These are phyloP conservation scores for Eupithecia abbreviata DNA, from an alignment of 2,888 invertebrate species.

Conservation along the genomic window DNA sequence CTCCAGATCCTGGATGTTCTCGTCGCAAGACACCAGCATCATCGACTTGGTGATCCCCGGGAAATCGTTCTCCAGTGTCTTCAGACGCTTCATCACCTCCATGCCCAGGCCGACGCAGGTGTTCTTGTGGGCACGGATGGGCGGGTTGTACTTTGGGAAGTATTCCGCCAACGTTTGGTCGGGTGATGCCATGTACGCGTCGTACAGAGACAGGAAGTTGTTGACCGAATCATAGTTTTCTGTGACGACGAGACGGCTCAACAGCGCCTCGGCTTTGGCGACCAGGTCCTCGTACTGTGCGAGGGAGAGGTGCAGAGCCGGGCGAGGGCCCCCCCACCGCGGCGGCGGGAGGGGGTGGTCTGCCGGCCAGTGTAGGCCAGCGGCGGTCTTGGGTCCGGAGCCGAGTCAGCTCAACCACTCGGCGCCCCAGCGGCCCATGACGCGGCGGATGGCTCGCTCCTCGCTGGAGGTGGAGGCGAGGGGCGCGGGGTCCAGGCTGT, in stretches of 20 bases:
- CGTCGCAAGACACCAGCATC: conserved; percentile 94
- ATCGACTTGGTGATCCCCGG: conserved; percentile 87
- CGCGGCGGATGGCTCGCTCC: conserved; percentile 78
- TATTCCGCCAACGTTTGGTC: conserved; percentile 88
- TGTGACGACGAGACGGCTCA: conserved; percentile 92
- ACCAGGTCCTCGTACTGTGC: conserved; percentile 92
- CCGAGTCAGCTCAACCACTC: conserved; percentile 99
- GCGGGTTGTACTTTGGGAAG: conserved; percentile 92
- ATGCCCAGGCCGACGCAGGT: conserved; percentile 96
- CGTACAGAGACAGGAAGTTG: conserved; percentile 89
- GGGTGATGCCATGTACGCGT: conserved; percentile 87
- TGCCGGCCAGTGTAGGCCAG: conserved; percentile 72
- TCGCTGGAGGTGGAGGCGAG: conserved; percentile 73
- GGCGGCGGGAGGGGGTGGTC: conserved; percentile 79
- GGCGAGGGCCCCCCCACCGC: conserved; percentile 78
- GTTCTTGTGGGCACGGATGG: conserved; percentile 92
- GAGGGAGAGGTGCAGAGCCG: conserved; percentile 89
- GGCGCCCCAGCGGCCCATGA: conserved; percentile 94
- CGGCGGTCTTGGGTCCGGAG: conserved; percentile 65
- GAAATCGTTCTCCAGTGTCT: conserved; percentile 85
- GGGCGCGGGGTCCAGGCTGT: conserved; percentile 59
- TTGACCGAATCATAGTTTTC: conserved; percentile 96
- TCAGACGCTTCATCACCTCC: conserved; percentile 89
- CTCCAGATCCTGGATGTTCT: conserved; percentile 87
- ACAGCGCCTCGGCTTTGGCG: conserved; percentile 90